Percentiles rank a stretch among this genome's conserved stretches.
Evolutionary conservation across 2,113 vertebrate genomes (phyloP).

Genomic region (Ammodytes dubius): DNA sequence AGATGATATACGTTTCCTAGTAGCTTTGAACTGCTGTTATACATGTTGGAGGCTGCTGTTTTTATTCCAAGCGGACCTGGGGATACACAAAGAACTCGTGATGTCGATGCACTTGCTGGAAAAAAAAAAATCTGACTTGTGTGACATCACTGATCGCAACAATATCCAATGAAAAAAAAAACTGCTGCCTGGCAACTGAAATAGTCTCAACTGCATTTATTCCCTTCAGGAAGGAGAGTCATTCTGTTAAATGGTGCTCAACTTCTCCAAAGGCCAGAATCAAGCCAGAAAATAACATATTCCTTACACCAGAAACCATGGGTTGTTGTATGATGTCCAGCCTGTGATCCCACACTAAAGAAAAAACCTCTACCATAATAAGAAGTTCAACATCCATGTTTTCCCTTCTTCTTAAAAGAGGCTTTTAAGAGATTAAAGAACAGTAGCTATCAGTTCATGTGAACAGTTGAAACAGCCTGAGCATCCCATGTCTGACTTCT

Average conservation of each 20-base stretch:
- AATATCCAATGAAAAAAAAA: slow-evolving; percentile 23
- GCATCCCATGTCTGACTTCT: neutral
- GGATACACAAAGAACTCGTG: slow-evolving; percentile 1
- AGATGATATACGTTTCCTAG: neutral
- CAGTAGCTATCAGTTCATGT: too few species aligned
- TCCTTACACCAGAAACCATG: neutral
- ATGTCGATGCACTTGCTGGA: slow-evolving; percentile 32
- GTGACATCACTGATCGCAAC: slow-evolving; percentile 25
- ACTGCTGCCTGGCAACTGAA: slow-evolving; percentile 39
- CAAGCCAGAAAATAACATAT: neutral
- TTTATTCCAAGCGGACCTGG: neutral
- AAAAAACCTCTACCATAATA: too few species aligned
- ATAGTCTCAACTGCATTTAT: slow-evolving; percentile 8
- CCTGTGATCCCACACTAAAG: too few species aligned
- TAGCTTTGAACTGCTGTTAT: neutral
- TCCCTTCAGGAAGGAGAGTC: neutral
- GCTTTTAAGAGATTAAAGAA: too few species aligned
- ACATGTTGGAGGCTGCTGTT: slow-evolving; percentile 16
- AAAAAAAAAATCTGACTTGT: slow-evolving; percentile 37
- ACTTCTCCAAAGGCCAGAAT: neutral
- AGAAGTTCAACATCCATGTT: too few species aligned
- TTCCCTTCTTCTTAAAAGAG: too few species aligned
- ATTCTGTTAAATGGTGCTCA: neutral
- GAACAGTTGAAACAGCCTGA: neutral
- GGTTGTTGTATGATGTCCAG: neutral